Conservation (phyloP, 2,113 vertebrate species). For the Cyanoramphus novaezelandiae region DNA sequence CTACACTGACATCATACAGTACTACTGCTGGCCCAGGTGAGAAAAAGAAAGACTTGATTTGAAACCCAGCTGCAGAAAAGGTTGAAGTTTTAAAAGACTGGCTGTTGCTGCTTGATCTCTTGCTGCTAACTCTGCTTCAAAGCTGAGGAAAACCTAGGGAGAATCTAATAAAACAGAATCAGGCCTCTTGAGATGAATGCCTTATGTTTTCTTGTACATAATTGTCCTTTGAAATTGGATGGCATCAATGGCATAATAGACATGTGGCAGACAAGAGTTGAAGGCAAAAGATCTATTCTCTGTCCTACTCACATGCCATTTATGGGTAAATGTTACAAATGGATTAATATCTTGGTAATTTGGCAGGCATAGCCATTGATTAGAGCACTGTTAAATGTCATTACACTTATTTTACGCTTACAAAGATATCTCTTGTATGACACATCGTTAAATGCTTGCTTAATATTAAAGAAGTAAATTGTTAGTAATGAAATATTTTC, state of each 20-base stretch:
- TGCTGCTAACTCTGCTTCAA: conserved; percentile 35
- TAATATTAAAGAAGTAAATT: not conserved
- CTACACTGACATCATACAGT: not conserved
- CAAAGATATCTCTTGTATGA: not conserved
- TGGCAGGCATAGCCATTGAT: not conserved
- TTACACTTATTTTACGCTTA: not conserved
- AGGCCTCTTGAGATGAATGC: not conserved
- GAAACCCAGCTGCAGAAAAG: conserved; percentile 30
- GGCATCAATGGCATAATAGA: not conserved
- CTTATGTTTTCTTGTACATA: conserved; percentile 10
- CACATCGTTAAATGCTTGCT: not conserved
- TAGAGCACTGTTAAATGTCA: not conserved
- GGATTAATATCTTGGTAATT: not conserved
- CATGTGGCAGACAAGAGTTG: not conserved
- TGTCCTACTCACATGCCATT: not conserved
- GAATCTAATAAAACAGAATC: conserved; percentile 29
- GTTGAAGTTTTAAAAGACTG: conserved; percentile 1
- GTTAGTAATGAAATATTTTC: not conserved
- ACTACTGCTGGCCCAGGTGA: not conserved
- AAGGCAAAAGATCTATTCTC: not conserved
- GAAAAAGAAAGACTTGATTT: not conserved
- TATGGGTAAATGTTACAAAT: not conserved
- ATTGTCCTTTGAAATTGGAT: conserved; percentile 32
- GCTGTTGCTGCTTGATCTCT: conserved; percentile 47
- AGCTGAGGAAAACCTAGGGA: conserved; percentile 11